Evolutionary conservation across 2,888 invertebrate genomes (phyloP), one percentile per base, ranked within the genome.

Genomic region (Tanypteryx hageni): DNA sequence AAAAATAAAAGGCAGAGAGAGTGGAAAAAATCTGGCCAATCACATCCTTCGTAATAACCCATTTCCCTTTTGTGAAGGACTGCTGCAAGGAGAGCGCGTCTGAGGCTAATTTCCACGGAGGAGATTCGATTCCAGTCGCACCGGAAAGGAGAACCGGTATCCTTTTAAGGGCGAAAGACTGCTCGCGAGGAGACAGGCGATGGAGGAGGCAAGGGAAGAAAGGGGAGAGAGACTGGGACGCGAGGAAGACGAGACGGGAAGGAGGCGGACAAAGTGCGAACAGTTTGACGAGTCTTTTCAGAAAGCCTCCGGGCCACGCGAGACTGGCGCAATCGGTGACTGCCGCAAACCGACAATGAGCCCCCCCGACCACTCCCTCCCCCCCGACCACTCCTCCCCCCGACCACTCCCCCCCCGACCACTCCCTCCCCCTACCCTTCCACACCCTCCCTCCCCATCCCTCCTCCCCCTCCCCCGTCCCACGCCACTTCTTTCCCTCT

Each of bases 81-180:
- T 18, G 44, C 44, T 44, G 44, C 44, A 57, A 57, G 44, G 82
- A 82, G 44, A 18, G 56, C 11, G 13, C 10, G 83, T 18, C 18
- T n/a, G 57, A 57, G 56, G 0, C 14, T 14, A n/a, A n/a, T 27
- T 14, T 44, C 56, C 56, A 82, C 16, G 44, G 56, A 18, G 83
- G 83, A 83, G 83, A 83, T 83, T 83, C 83, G 83, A 56, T 83
- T 83, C 57, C 83, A 83, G 83, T 83, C 83, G n/a, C 83, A 83
- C 83, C 83, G 83, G 83, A 83, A 83, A 82, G n/a, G 83, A 57
- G 83, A 83, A 83, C 83, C 83, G 83, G 83, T 83, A 44, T 83
- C 56, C 57, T 18, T 57, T 0, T n/a, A 22, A 14, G 18, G 8
- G 44, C 56, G 44, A 44, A 18, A 57, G 27, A 83, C 56, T 57